phyloP scores from a whole-genome alignment of 2,797 vertebrate species.

The Manis crassicaudata region DNA sequence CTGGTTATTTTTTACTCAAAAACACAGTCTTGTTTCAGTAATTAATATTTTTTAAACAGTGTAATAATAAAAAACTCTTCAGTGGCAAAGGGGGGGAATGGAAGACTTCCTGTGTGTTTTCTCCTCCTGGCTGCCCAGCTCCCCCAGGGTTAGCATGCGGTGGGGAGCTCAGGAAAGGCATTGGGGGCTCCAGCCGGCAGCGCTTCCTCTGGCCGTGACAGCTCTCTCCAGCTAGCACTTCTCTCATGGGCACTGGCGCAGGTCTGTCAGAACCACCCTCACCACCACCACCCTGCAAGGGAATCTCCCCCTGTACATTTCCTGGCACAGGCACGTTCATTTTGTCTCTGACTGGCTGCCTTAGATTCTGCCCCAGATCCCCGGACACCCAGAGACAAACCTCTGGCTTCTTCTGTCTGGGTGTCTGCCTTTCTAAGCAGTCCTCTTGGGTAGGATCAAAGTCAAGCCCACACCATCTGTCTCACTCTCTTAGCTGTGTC shows the following conservation, averaged over 20 bases:
- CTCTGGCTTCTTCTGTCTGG: background rate
- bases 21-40: background rate
- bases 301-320: background rate
- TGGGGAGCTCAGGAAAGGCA: background rate
- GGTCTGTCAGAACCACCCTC: background rate
- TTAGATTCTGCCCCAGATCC: background rate
- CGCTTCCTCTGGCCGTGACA: fast-evolving
- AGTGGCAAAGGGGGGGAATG: background rate
- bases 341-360: background rate
- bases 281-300: background rate
- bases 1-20: background rate
- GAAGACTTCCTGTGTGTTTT: background rate
- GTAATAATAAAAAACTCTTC: background rate
- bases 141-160: background rate
- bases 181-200: background rate
- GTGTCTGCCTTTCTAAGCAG: background rate
- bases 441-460: background rate
- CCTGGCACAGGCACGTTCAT: background rate
- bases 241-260: background rate
- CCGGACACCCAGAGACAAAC: background rate
- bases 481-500: background rate
- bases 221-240: background rate
- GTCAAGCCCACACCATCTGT: background rate
- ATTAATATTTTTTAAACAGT: background rate
- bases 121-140: background rate